Evolutionary conservation across 2,888 invertebrate genomes (phyloP), one percentile per base, ranked within the genome.

Genomic region (Neuroscelio doddi): DNA sequence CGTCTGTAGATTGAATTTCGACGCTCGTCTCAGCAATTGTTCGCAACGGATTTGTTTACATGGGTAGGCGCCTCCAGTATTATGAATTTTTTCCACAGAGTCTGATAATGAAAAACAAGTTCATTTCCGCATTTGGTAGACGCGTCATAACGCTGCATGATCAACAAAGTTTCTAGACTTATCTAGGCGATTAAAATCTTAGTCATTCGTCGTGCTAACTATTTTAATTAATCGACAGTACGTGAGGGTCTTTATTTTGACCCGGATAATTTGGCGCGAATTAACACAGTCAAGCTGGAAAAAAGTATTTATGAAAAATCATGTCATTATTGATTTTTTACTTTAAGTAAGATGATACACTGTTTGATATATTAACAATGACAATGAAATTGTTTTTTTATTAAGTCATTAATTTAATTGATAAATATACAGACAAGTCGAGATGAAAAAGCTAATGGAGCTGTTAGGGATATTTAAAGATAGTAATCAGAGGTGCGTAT

Each of bases 221-320:
- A 72, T 51, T 78, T 79, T 75, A 80, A 79, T 80, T 75, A 73
- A 57, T 59, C 61, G 50, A 36, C 49, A 27, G 69, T 70, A 76
- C 80, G 79, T 80, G 78, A 68, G 74, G 78, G 79, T 77, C 72
- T 70, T 61, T 47, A 52, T 59, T 64, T 64, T 70, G 76, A 80
- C 75, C 75, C 53, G 56, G 30, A 26, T 30, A 51, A 51, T 57
- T 68, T 62, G 53, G 45, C 52, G 42, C 30, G 30, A 39, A 49
- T 49, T 52, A 30, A 24, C 32, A 15, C 15, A 55, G 55, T 39
- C 14, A 36, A 50, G 10, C 3, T 10, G 21, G 44, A 42, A 17
- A 16, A 52, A 26, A n/a, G n/a, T n/a, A n/a, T n/a, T n/a, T n/a
- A n/a, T n/a, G n/a, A n/a, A n/a, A n/a, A n/a, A n/a, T n/a, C n/a